phyloP scores from a whole-genome alignment of 2,888 invertebrate species.

The Pammene aurita region DNA sequence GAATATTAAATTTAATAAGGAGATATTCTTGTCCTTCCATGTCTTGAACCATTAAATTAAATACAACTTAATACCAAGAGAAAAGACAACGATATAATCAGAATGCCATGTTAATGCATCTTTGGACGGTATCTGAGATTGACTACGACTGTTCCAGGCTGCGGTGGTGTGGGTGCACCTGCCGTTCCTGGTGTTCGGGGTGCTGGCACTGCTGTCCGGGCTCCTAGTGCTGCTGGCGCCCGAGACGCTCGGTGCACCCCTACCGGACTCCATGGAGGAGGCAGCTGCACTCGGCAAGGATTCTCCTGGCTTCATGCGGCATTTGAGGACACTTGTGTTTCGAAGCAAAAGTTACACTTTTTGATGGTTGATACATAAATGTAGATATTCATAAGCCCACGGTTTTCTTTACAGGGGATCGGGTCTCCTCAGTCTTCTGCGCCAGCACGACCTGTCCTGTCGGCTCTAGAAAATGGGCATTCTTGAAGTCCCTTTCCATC shows the following conservation, averaged over 20 bases:
- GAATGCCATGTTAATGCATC: too few species aligned
- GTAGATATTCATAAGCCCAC: background rate
- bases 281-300: conserved; percentile 50
- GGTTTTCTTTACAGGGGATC: too few species aligned
- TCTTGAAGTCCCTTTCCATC: too few species aligned
- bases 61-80: too few species aligned
- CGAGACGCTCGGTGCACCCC: conserved; percentile 69
- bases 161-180: conserved; percentile 43
- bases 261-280: conserved; percentile 75
- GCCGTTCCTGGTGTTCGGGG: conserved; percentile 72
- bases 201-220: conserved; percentile 66
- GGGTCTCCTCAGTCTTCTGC: too few species aligned
- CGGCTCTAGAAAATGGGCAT: too few species aligned
- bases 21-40: too few species aligned
- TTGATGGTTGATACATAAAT: background rate
- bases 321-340: conserved; percentile 16
- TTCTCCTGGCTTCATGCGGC: background rate
- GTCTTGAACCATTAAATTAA: too few species aligned
- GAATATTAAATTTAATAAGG: too few species aligned
- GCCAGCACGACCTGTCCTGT: too few species aligned
- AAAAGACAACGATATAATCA: too few species aligned
- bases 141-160: background rate
- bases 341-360: conserved; percentile 14
- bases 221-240: conserved; percentile 70
- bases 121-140: too few species aligned